phyloP scores from a whole-genome alignment of 2,113 vertebrate genomes.

The Pavo muticus region DNA sequence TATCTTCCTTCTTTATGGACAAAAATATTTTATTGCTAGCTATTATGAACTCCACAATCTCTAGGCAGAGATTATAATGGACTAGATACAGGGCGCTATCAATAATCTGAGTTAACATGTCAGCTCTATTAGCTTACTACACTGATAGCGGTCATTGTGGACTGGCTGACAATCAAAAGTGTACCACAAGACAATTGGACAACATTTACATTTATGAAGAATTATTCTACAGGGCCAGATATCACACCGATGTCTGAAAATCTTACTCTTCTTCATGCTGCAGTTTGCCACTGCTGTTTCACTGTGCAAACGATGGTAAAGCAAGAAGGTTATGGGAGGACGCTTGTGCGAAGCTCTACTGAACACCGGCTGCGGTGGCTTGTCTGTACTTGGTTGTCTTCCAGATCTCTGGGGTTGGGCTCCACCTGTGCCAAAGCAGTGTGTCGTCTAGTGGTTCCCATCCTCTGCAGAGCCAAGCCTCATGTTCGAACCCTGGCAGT shows the following conservation, averaged over 20 bases:
- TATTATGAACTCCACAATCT: conserved; percentile 79
- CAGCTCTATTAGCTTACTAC: conserved; percentile 60
- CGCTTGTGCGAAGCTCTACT: conserved; percentile 1
- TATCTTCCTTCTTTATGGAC: conserved; percentile 57
- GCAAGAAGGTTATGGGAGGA: conserved; percentile 47
- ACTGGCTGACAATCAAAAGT: conserved; percentile 39
- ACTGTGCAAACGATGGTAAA: not conserved
- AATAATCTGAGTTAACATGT: conserved; percentile 75
- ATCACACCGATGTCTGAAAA: not conserved
- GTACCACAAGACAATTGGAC: conserved; percentile 22
- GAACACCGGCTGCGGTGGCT: conserved; percentile 42
- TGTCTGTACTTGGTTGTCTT: conserved; percentile 59
- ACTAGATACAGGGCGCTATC: conserved; percentile 65
- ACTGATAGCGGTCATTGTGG: conserved; percentile 55
- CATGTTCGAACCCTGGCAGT: conserved; percentile 67
- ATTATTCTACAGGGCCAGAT: not conserved
- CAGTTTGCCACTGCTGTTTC: not conserved
- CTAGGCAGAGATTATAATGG: conserved; percentile 73
- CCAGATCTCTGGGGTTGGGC: conserved; percentile 59
- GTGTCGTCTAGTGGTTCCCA: conserved; percentile 74
- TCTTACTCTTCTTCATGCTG: not conserved
- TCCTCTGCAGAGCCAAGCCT: conserved; percentile 62
- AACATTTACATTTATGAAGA: not conserved
- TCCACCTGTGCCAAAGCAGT: conserved; percentile 69
- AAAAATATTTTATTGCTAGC: conserved; percentile 79